Evolutionary conservation across 2,888 invertebrate species (phyloP).

Genomic region (Galerucella pusilla): DNA sequence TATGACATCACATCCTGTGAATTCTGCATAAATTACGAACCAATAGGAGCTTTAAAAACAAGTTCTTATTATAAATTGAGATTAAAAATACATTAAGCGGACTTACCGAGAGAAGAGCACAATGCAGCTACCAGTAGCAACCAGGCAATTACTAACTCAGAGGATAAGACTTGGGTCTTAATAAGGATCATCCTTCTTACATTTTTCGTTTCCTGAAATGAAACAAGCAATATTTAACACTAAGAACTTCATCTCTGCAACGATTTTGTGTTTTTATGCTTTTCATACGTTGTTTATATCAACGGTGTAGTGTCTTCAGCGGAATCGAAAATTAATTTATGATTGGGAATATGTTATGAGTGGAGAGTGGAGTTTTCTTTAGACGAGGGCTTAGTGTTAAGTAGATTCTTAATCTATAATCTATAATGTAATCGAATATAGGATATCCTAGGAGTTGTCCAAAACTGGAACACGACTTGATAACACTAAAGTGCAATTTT

Average conservation of each 20-base stretch:
- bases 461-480: no score
- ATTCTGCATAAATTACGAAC: not conserved
- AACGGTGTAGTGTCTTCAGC: not conserved
- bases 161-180: slow-evolving; percentile 34
- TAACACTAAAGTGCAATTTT: no score
- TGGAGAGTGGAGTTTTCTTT: no score
- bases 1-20: not conserved
- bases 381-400: no score
- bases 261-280: not conserved
- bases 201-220: slow-evolving; percentile 44
- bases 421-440: no score
- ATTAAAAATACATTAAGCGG: slow-evolving; percentile 19
- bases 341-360: not conserved
- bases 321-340: not conserved
- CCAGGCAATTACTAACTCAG: slow-evolving; percentile 34
- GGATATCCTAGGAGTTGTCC: no score
- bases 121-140: slow-evolving; percentile 23
- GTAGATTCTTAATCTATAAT: no score
- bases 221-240: slow-evolving; percentile 26
- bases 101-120: slow-evolving; percentile 39
- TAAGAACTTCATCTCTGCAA: slow-evolving; percentile 14
- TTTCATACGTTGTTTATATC: not conserved
- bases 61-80: slow-evolving; percentile 14
- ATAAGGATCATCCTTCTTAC: slow-evolving; percentile 44
- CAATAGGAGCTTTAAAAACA: not conserved